Evolutionary conservation across 2,797 vertebrate species (phyloP), one percentile per base, ranked within the genome.

Genomic region (Remorina albescens): DNA sequence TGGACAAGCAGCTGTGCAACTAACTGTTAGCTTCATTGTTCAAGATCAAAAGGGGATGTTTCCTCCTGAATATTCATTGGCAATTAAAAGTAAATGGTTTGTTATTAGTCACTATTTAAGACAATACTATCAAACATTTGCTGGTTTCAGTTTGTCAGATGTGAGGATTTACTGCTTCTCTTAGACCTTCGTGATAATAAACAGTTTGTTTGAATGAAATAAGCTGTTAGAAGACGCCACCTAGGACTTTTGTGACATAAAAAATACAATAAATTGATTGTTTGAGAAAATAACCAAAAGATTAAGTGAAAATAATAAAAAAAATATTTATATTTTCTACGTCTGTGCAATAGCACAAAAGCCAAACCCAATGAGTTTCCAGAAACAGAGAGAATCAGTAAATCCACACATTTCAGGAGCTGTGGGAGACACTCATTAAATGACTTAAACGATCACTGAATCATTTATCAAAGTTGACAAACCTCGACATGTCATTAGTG

Each of bases 1-100:
- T 82, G 85, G 71, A 75, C 74, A 19, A 51, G 71, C 61, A 62
- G 54, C 80, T 56, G 51, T 4, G 46, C 76, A 23, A 21, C 47
- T 30, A 50, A 66, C 26, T 58, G 26, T 51, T 61, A 67, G 50
- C 68, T 83, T 69, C 41, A 8, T 8, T 19, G 41, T 44, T 8
- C 11, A 16, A 60, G 57, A 71, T 25, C 32, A 39, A 1, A 13
- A 4, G 12, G 36, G 23, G 30, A 51, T 9, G 46, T 47, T 49
- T 67, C 13, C 13, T 23, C 18, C n/a, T 30, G 49, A 55, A 5
- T 26, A 58, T n/a, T 16, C 70, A 74, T 16, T 39, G 49, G 34
- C 55, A 56, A 46, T 72, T 59, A 64, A 32, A 7, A 19, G 58
- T 57, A 47, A 70, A 56, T 61, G 41, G 60, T 76, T 71, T 6